Base-by-base conservation (phyloP, 2,888 invertebrate species). In the Lycocerus yunnanus region DNA sequence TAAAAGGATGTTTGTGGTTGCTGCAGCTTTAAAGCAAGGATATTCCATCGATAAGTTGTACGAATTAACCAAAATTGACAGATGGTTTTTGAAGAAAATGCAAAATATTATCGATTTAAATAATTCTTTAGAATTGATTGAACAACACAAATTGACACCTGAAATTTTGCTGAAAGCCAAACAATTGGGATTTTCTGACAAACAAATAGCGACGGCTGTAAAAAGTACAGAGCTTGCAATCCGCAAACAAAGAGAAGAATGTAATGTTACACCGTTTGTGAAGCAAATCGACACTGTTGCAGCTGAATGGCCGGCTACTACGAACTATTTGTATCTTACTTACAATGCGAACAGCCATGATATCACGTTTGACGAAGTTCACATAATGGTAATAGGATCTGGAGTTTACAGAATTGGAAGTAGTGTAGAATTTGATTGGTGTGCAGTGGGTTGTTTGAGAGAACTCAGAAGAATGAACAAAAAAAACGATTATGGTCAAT, bases 341-440 rank as follows among this genome's bases (percentile, higher is more conserved):
- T 99, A 99, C 86, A 98, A 97, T 85, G 99, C 95, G 0, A 88
- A 85, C 1, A 89, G 91, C 24, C 94, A 97, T 85, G 98, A 98
- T 84, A 85, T 98, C 61, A 88, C 90, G n/a, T 96, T 95, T 81
- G 92, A 92, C 0, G 94, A 94, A 13, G 92, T 92, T 68, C 93
- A 92, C 81, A 92, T 91, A 0, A 95, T 97, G 92, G 98, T 98
- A 2, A 92, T 98, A 66, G 98, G 97, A 20, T 97, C 97, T 5
- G 98, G 98, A 6, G 98, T 98, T 1, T 98, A 98, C 84, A 92
- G 98, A 73, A 98, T 98, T 80, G 98, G 98, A n/a, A 97, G 98
- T 84, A 99, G 98, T 0, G 99, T 99, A 6, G 99, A 99, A 88
- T 99, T 99, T 87, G 99, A 99, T 88, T 99, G 98, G 95, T 99